Base-by-base conservation (phyloP, 1,140 invertebrate species). In the Drosophila navojoa region DNA sequence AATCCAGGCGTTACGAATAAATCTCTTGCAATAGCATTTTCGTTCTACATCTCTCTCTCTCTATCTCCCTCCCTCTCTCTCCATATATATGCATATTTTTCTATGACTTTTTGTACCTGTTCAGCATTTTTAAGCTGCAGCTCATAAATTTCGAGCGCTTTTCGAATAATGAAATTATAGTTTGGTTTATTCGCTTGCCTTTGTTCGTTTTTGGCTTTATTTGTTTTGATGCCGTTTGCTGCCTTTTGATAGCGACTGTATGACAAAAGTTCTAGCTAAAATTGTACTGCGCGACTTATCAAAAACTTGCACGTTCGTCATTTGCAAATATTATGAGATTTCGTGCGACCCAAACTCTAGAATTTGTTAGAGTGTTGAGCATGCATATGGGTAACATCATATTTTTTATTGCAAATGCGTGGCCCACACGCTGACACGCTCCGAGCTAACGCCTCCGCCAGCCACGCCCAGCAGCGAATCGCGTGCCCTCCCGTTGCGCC, bases 281-380 rank as follows among this genome's bases (percentile, higher is more conserved):
- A 16, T 61, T 11, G 29, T 25, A 10, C n/a, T 1, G 35, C 32
- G 10, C 15, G 76, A 81, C 79, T 87, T 89, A 82, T 79, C 79
- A 80, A 89, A 89, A 89, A 89, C 84, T 89, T 89, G 71, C 84
- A 89, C 84, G 84, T 89, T 84, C 84, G 79, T 89, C 84, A 89
- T 89, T 89, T 89, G 84, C 84, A 84, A 89, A 89, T 89, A 89
- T 89, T 84, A 89, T 84, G 84, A 82, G 80, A 76, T 84, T 89
- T 68, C 64, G 68, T 82, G 79, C 68, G 50, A 71, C 54, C 63
- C 67, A 69, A 45, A 68, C 70, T 69, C 55, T 47, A 63, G 66
- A 63, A 71, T 58, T 70, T 75, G 63, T 70, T 68, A 68, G 57
- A 73, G 57, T 61, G 71, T 73, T 57, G 57, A 69, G 64, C 71